A percentile compares a stretch with the other conserved stretches of the same genome.
phyloP scores from a whole-genome alignment of 2,113 vertebrate species.

The Marmota flaviventris region DNA sequence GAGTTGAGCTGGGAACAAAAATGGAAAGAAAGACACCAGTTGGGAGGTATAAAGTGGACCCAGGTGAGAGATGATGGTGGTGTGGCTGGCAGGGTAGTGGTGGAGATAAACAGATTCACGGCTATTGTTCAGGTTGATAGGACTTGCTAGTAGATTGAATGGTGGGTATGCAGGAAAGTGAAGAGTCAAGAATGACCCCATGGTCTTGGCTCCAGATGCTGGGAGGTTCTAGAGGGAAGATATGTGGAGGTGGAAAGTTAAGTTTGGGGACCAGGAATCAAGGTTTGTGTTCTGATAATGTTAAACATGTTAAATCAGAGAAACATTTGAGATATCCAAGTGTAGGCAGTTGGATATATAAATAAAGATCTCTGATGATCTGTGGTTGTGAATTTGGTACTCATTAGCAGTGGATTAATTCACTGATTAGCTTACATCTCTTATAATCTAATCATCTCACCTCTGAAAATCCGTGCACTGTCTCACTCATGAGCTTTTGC shows the following conservation, averaged over 20 bases:
- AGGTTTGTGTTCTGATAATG: not conserved
- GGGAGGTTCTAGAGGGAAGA: not conserved
- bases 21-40: not conserved
- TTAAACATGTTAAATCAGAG: conserved; percentile 21
- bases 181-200: not conserved
- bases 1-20: not conserved
- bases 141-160: not conserved
- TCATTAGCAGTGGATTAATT: not conserved
- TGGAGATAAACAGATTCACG: not conserved
- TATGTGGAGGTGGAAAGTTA: not conserved
- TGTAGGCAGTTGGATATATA: not conserved
- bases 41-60: not conserved
- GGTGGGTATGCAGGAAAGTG: not conserved
- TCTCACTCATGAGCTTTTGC: too few relatives aligned
- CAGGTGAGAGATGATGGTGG: not conserved
- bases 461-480: too few relatives aligned
- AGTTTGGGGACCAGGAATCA: not conserved
- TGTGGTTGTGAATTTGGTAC: conserved; percentile 7
- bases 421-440: too few relatives aligned
- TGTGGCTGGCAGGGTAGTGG: not conserved
- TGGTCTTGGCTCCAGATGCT: not conserved
- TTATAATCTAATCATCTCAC: too few relatives aligned
- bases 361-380: conserved; percentile 14
- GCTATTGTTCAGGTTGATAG: not conserved
- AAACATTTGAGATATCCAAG: not conserved